Conservation (phyloP, 2,113 vertebrate species). For the Gymnogyps californianus region DNA sequence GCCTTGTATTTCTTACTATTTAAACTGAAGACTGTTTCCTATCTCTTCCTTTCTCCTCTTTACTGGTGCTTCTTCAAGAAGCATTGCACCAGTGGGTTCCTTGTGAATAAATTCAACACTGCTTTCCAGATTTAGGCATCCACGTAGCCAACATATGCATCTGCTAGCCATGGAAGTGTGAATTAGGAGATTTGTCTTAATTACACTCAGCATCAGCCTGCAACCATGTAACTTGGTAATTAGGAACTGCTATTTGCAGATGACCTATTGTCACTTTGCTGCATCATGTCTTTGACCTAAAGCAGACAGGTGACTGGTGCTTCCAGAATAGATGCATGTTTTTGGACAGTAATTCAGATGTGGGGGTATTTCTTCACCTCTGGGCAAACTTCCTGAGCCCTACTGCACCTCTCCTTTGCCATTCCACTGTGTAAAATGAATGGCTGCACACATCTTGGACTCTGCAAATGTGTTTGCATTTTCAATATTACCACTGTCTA, state of each 20-base stretch:
- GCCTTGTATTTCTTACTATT: background rate
- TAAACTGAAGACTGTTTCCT: background rate
- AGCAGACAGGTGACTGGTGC: background rate
- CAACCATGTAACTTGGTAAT: background rate
- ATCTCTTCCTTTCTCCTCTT: background rate
- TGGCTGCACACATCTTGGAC: background rate
- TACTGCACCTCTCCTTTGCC: background rate
- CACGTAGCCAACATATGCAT: background rate
- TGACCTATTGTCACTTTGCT: background rate
- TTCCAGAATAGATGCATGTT: accelerated
- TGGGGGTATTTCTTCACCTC: background rate
- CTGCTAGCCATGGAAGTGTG: background rate
- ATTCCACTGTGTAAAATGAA: background rate
- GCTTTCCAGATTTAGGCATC: background rate
- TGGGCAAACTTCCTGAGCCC: background rate
- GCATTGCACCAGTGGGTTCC: background rate
- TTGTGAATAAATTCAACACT: background rate
- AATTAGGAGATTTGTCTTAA: background rate
- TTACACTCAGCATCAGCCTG: background rate
- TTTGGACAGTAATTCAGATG: background rate
- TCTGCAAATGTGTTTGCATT: background rate
- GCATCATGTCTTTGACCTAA: background rate
- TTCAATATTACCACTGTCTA: background rate
- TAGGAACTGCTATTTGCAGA: background rate
- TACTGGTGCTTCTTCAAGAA: background rate